phyloP scores from a whole-genome alignment of 2,888 invertebrate species.

The Dryadula phaetusa region DNA sequence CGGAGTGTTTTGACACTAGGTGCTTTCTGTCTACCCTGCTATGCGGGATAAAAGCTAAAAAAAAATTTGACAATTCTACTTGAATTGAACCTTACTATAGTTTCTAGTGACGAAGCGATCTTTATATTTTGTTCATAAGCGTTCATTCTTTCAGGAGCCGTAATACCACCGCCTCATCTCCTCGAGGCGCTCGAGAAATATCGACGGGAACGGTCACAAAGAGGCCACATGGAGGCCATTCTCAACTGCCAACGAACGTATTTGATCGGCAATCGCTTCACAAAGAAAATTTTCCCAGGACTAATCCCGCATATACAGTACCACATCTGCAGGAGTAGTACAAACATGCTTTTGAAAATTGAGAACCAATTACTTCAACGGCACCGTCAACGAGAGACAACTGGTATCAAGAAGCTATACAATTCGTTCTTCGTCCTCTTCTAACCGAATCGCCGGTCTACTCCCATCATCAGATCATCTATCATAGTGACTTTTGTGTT shows the following conservation, averaged over 20 bases:
- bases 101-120: no score
- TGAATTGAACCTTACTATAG: no score
- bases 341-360: slow-evolving; percentile 88
- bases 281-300: slow-evolving; percentile 60
- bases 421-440: slow-evolving; percentile 95
- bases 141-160: slow-evolving; percentile 70
- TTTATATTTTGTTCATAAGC: no score
- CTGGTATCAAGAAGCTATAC: slow-evolving; percentile 93
- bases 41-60: no score
- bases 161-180: slow-evolving; percentile 59
- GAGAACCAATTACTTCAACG: slow-evolving; percentile 91
- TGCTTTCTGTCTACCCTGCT: no score
- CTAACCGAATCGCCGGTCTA: slow-evolving; percentile 79
- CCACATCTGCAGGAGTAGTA: slow-evolving; percentile 62
- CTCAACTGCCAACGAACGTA: slow-evolving; percentile 59
- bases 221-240: slow-evolving; percentile 68
- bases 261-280: slow-evolving; percentile 65
- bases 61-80: no score
- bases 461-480: slow-evolving; percentile 56
- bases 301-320: slow-evolving; percentile 66
- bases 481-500: slow-evolving; percentile 65
- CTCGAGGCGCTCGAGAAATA: slow-evolving; percentile 46
- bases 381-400: slow-evolving; percentile 92
- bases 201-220: slow-evolving; percentile 50
- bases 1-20: no score